A percentile compares a stretch with the other conserved stretches of the same genome.
Evolutionary conservation across 2,797 vertebrate genomes (phyloP).

Genomic region (Scyliorhinus canicula): DNA sequence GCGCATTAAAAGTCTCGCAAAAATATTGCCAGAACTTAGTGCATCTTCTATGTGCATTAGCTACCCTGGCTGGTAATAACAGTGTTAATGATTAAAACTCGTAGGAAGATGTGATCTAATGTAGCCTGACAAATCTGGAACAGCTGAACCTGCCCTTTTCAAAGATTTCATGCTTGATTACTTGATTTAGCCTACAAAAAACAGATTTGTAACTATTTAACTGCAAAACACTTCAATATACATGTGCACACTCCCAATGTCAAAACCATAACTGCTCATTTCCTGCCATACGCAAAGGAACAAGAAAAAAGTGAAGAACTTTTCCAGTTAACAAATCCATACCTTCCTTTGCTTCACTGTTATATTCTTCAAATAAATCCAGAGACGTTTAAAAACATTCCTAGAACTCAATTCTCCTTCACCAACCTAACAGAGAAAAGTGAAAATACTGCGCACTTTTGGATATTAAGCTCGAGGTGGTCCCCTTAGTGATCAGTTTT

Average conservation of each 20-base stretch:
- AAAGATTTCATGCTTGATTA: slow-evolving; percentile 30
- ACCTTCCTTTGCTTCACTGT: not conserved
- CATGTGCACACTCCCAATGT: not conserved
- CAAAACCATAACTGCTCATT: not conserved
- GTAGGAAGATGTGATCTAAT: slow-evolving; percentile 21
- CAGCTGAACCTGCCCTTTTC: slow-evolving; percentile 26
- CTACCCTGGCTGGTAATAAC: not conserved
- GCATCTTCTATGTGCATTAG: not conserved
- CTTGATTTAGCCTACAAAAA: not conserved
- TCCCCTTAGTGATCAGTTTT: not conserved
- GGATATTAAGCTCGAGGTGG: not conserved
- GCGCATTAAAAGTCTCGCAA: not conserved
- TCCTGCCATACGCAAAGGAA: not conserved
- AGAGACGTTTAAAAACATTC: not conserved
- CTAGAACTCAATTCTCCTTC: not conserved
- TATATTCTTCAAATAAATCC: not conserved
- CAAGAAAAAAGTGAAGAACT: no score
- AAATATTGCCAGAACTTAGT: not conserved
- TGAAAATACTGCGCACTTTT: not conserved
- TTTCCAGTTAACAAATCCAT: not conserved
- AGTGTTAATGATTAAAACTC: slow-evolving; percentile 23
- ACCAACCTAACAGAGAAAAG: not conserved
- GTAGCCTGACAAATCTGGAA: slow-evolving; percentile 32
- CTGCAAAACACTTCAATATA: not conserved
- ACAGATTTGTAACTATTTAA: slow-evolving; percentile 21